Base-by-base conservation (phyloP, 2,797 vertebrate species). In the Characodon lateralis region DNA sequence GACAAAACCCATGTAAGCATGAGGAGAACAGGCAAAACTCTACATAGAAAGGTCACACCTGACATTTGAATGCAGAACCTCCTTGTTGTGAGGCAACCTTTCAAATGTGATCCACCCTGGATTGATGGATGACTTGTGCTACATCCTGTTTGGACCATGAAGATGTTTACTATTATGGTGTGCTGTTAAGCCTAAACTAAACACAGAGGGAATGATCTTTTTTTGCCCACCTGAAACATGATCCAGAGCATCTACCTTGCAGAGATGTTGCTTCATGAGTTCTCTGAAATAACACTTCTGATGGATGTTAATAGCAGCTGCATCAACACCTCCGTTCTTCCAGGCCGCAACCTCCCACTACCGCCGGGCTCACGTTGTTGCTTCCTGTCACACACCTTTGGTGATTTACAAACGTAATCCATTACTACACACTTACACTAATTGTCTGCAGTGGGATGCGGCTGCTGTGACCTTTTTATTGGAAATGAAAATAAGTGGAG, bases 401-500 rank as follows among this genome's bases (percentile, higher is more conserved):
- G 61, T 83, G 85, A 85, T 86, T 50, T 83, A 85, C 78, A 88
- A 79, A 79, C 82, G 77, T 89, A 91, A 93, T 92, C 83, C 83
- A 87, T 90, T 89, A 89, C 82, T 85, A 87, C 87, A 89, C 90
- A 90, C 90, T 90, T 89, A 87, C 77, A 89, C 77, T 91, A 90
- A 91, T 91, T 90, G 90, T 91, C 84, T 93, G 87, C 83, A 80
- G 88, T 73, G 90, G 86, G 81, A 93, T 94, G 90, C 90, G 92
- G 85, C 90, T 93, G 87, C 91, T 85, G 63, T 93, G 92, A 95
- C 92, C 92, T 95, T 94, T 93, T 92, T 91, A 93, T 90, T 84
- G 83, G 81, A 93, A 94, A 93, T 92, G 90, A 92, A 94, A 94
- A 94, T 94, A 94, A 94, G 92, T 92, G 89, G 89, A 92, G 87